Evolutionary conservation across 2,113 vertebrate genomes (phyloP).

Genomic region (Antigone vipio): DNA sequence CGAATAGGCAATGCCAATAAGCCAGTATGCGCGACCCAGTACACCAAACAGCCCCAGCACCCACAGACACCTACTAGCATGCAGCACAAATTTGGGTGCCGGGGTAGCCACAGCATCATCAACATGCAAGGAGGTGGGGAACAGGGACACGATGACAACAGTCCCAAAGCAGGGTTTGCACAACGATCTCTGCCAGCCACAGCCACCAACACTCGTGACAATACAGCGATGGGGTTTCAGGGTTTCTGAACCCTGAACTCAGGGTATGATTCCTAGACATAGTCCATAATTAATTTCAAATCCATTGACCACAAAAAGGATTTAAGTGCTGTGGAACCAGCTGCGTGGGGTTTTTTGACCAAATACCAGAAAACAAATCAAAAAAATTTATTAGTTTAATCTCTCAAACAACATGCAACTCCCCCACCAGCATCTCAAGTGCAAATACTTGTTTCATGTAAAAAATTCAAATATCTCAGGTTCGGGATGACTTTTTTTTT

Average conservation of each 20-base stretch:
- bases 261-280: too few species aligned
- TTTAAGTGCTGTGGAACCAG: not conserved
- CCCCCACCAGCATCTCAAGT: too few species aligned
- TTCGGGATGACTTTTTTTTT: not conserved
- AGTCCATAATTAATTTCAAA: not conserved
- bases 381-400: not conserved
- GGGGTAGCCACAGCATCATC: not conserved
- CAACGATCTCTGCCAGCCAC: not conserved
- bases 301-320: not conserved
- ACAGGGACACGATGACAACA: fast-evolving
- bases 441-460: not conserved
- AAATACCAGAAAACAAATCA: not conserved
- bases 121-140: fast-evolving
- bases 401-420: not conserved
- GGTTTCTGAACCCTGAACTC: too few species aligned
- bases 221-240: not conserved
- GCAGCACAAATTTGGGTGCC: not conserved
- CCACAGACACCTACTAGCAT: not conserved
- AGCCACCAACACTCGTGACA: fast-evolving
- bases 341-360: not conserved
- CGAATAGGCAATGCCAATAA: fast-evolving
- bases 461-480: too few species aligned
- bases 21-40: fast-evolving
- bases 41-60: not conserved
- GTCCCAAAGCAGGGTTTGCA: too few species aligned